Conservation (phyloP, 2,113 vertebrate species). For the Indicator maculatus region DNA sequence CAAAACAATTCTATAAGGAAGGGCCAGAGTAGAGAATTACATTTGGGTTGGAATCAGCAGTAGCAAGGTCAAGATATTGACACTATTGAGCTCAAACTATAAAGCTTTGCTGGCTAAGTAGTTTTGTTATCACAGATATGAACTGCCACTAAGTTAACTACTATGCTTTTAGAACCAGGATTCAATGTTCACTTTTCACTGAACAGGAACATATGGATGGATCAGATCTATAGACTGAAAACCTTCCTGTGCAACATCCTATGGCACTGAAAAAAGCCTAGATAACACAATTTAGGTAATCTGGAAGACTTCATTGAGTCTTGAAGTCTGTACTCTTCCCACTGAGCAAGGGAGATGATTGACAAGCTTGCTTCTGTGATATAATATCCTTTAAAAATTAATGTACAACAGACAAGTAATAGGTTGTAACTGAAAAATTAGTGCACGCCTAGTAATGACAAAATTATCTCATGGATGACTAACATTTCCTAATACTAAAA, state of each 20-base stretch:
- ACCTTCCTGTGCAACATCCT: background rate
- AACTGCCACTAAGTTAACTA: background rate
- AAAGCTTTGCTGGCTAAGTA: background rate
- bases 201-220: background rate
- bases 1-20: background rate
- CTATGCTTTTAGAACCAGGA: background rate
- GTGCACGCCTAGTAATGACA: background rate
- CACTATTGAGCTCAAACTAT: background rate
- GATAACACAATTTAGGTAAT: background rate
- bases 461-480: background rate
- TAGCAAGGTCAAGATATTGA: background rate
- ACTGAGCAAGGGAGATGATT: background rate
- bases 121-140: background rate
- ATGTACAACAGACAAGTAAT: background rate
- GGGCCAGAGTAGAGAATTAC: background rate
- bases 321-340: background rate
- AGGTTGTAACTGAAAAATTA: slow-evolving; percentile 8
- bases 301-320: background rate
- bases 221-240: background rate
- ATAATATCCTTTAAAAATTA: background rate
- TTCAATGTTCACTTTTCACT: background rate
- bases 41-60: background rate
- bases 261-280: background rate
- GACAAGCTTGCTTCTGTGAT: background rate
- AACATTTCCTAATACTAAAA: background rate